Evolutionary conservation across 2,888 invertebrate species (phyloP).

Genomic region (Hetaerina titia): DNA sequence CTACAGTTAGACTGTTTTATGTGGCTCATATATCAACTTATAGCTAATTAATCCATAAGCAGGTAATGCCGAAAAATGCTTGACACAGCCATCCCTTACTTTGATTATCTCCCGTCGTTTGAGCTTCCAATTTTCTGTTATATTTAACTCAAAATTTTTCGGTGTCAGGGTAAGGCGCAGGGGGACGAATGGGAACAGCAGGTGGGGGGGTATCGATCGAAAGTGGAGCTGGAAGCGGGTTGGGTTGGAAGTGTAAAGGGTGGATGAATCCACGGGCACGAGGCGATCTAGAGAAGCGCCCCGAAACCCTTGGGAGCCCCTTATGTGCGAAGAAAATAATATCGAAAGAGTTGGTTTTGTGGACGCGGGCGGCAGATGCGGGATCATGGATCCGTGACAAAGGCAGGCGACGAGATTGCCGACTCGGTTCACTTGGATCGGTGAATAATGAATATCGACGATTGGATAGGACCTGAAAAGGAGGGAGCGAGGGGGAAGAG

Average conservation of each 20-base stretch:
- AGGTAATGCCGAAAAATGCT: too few relatives aligned
- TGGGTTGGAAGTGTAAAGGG: background rate
- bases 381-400: constrained; percentile 43
- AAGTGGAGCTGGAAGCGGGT: background rate
- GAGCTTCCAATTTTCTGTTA: too few relatives aligned
- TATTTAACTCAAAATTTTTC: too few relatives aligned
- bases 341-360: constrained; percentile 8
- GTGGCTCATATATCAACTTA: too few relatives aligned
- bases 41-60: too few relatives aligned
- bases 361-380: constrained; percentile 40
- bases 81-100: too few relatives aligned
- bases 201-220: background rate
- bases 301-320: background rate
- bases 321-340: background rate
- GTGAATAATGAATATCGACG: background rate
- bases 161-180: background rate
- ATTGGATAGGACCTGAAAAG: background rate
- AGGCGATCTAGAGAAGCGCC: background rate
- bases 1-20: too few relatives aligned
- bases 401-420: background rate
- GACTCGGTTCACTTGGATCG: background rate
- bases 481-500: background rate
- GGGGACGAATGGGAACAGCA: background rate
- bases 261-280: constrained; percentile 13
- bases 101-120: too few relatives aligned